Evolutionary conservation across 2,113 vertebrate species (phyloP), one percentile per base, ranked within the genome.

Genomic region (Pollachius pollachius): DNA sequence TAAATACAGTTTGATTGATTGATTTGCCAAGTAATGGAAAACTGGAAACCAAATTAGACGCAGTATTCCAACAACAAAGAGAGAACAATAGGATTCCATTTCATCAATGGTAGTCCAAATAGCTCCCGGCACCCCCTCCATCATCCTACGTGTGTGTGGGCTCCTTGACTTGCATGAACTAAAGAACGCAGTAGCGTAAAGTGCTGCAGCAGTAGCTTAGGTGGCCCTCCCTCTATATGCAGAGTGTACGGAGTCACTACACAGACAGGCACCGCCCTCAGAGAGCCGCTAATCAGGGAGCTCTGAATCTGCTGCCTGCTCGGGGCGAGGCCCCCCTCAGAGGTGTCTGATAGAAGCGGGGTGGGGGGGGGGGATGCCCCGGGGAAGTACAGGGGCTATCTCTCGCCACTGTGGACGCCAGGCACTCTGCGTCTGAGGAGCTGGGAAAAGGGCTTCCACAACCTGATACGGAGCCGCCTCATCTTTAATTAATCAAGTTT

Each of bases 231-330:
- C 8, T 9, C 41, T 48, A 13, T 12, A 48, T 48, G 41, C 41
- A 48, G 41, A 48, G 41, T 48, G 11, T 4, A 34, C 4, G 30
- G 30, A 4, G 81, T 78, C 87, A 89, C 84, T 91, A 91, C 92
- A 88, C 77, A 82, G 89, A 90, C 8, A 23, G 92, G 88, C 91
- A 88, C 92, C 89, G 92, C 87, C 88, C 87, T 15, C 81, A 89
- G 83, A 87, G 92, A 85, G 83, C 8, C 77, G 90, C 90, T 95
- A 94, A 95, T 96, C 93, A 92, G 85, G 90, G 88, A 74, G 75
- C 57, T 66, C 85, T 90, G 69, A 81, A 81, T 89, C 89, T 74
- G 87, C 80, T 76, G 74, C 75, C 63, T 68, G 78, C 58, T 5
- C 70, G 16, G 25, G 62, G 60, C 69, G 65, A 64, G 74, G 54